phyloP scores from a whole-genome alignment of 2,797 vertebrate species.

The Oreonectes daqikongensis region DNA sequence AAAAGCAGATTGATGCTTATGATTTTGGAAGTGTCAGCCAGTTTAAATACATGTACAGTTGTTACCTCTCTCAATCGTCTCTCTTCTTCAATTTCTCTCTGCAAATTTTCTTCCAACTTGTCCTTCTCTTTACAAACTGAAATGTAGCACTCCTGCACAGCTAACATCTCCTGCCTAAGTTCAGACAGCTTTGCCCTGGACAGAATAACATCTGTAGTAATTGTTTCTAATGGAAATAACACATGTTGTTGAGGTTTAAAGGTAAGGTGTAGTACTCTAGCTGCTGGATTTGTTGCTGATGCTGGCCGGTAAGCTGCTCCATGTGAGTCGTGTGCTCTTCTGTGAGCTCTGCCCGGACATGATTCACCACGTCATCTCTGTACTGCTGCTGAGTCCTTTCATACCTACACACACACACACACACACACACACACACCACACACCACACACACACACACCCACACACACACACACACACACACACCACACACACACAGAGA shows the following conservation, averaged over 20 bases:
- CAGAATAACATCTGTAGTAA: not conserved
- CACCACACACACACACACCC: not conserved
- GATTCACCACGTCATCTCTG: slow-evolving; percentile 87
- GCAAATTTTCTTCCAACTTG: slow-evolving; percentile 75
- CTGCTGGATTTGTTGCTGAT: slow-evolving; percentile 76
- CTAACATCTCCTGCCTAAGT: slow-evolving; percentile 80
- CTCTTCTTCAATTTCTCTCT: slow-evolving; percentile 71
- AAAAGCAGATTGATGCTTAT: not conserved
- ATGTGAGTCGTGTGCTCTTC: slow-evolving; percentile 76
- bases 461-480: too few species aligned
- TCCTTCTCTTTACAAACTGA: slow-evolving; percentile 91
- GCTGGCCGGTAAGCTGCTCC: slow-evolving; percentile 73
- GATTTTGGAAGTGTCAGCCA: not conserved
- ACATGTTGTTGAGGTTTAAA: not conserved
- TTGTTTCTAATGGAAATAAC: not conserved
- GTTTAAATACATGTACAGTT: too few species aligned
- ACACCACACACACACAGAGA: too few species aligned
- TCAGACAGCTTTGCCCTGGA: slow-evolving; percentile 81
- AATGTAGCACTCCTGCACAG: slow-evolving; percentile 92
- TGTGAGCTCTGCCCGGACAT: slow-evolving; percentile 78
- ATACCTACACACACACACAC: slow-evolving; percentile 69
- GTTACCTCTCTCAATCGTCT: slow-evolving; percentile 77
- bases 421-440: not conserved
- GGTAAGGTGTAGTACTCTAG: slow-evolving; percentile 77
- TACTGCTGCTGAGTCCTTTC: slow-evolving; percentile 90